phyloP scores from a whole-genome alignment of 2,113 vertebrate species.

The Merops nubicus region DNA sequence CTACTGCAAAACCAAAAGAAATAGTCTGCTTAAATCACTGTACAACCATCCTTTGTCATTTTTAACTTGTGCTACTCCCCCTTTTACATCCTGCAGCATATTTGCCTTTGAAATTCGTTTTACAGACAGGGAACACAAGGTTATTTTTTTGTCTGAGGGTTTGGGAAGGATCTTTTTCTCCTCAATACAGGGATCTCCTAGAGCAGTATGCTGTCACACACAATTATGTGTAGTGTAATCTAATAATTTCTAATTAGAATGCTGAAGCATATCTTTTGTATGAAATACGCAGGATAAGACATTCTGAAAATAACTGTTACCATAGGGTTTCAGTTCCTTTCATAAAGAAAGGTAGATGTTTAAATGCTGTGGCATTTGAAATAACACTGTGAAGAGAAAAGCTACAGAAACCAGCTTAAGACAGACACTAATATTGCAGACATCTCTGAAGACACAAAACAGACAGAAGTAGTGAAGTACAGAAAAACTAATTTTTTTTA shows the following conservation, averaged over 20 bases:
- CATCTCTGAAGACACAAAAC: neutral
- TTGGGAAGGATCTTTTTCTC: neutral
- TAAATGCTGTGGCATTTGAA: neutral
- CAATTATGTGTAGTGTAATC: neutral
- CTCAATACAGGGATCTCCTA: neutral
- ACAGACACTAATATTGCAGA: neutral
- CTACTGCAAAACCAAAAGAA: conserved; percentile 83
- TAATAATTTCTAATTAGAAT: conserved; percentile 18
- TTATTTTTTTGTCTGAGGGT: neutral
- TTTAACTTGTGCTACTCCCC: neutral
- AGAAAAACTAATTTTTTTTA: neutral
- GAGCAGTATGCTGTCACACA: neutral
- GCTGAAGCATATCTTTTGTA: neutral
- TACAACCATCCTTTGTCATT: neutral
- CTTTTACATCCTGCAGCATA: neutral
- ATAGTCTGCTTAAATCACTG: conserved; percentile 42
- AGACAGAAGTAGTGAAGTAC: neutral
- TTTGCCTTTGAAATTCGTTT: neutral
- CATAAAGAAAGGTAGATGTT: neutral
- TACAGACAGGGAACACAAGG: neutral
- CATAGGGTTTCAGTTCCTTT: neutral
- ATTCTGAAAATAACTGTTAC: neutral
- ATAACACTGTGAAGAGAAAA: neutral
- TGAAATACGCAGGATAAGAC: neutral
- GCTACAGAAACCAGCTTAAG: neutral